phyloP scores from a whole-genome alignment of 23 tunicate genomes.

The Aplidium turbinatum region DNA sequence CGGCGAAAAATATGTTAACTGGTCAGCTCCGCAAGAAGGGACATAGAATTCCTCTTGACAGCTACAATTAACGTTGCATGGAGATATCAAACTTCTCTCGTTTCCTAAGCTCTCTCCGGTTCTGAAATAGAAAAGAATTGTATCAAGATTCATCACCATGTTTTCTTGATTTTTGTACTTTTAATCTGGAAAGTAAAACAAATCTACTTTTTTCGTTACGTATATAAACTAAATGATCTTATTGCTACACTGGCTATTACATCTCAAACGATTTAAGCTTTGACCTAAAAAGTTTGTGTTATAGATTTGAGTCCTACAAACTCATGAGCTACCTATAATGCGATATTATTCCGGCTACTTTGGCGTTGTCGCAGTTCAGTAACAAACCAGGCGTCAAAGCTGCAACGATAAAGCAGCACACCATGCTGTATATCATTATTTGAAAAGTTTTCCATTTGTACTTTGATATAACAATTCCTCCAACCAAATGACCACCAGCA shows the following conservation, averaged over 20 bases:
- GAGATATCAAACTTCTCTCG: conserved; percentile 12
- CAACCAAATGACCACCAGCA: conserved; percentile 66
- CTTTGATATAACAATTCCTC: conserved; percentile 53
- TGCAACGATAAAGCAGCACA: conserved; percentile 35
- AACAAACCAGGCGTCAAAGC: conserved; percentile 46
- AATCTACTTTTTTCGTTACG: no score
- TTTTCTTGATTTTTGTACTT: no score
- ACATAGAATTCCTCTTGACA: conserved; percentile 70
- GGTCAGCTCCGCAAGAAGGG: conserved; percentile 70
- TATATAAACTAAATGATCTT: no score
- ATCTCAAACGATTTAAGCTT: no score
- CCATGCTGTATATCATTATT: conserved; percentile 44
- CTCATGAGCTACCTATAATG: conserved; percentile 59
- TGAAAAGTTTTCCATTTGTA: conserved; percentile 62
- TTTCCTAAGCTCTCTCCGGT: background rate
- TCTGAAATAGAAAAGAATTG: no score
- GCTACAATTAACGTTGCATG: conserved; percentile 57
- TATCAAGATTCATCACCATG: no score
- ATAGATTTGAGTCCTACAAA: no score
- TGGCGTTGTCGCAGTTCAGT: conserved; percentile 36
- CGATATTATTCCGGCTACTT: conserved; percentile 55
- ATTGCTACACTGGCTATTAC: no score
- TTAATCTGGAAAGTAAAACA: no score
- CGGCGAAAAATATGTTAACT: conserved; percentile 67
- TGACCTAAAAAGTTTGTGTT: no score